These are phyloP conservation scores for Anhinga rufa DNA, from an alignment of 2,113 vertebrate species.

Conservation along the genomic window DNA sequence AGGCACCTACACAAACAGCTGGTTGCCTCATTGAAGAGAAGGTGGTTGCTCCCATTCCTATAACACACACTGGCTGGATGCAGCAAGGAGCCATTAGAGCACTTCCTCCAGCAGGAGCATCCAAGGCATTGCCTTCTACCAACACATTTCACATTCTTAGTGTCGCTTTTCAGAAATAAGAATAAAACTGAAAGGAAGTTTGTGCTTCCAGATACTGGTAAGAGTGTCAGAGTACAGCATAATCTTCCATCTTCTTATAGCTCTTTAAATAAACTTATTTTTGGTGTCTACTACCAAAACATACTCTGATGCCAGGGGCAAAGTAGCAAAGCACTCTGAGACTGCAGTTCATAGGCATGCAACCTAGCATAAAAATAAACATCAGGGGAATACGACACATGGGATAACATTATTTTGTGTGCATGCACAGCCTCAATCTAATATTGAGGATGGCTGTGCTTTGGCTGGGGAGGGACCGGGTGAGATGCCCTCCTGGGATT, in stretches of 20 bases:
- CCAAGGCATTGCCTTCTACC: neutral
- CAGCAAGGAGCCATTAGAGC: neutral
- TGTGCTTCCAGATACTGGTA: neutral
- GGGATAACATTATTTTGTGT: neutral
- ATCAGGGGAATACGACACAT: neutral
- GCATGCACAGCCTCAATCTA: neutral
- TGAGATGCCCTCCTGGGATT: neutral
- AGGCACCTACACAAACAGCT: neutral
- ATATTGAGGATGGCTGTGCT: neutral
- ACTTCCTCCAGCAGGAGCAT: neutral
- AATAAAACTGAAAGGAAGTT: neutral
- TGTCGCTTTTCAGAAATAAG: neutral
- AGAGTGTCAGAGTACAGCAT: neutral
- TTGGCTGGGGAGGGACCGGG: neutral
- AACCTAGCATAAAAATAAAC: neutral
- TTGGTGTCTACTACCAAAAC: neutral
- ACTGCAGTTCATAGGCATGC: neutral
- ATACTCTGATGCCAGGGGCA: neutral
- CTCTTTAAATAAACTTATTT: neutral
- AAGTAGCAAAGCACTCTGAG: neutral
- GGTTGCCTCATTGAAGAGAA: neutral
- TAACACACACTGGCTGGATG: rapidly evolving
- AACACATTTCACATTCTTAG: neutral
- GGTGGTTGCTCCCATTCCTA: rapidly evolving
- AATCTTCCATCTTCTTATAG: neutral